A percentile compares a stretch with the other conserved stretches of the same genome.
phyloP scores from a whole-genome alignment of 1,140 invertebrate genomes.

The Leptinotarsa undecemlineata region DNA sequence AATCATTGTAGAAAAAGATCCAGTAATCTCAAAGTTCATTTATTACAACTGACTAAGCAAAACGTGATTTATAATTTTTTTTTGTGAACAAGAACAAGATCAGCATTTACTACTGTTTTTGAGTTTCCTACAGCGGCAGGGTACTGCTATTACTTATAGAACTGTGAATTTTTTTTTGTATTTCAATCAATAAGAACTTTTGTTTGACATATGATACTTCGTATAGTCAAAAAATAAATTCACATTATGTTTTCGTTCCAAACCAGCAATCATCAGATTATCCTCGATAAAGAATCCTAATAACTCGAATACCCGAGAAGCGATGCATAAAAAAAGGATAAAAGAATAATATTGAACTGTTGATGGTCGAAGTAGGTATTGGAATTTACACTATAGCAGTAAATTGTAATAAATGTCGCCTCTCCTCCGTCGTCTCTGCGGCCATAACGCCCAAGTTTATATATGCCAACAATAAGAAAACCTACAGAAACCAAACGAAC shows the following conservation, averaged over 20 bases:
- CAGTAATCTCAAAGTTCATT: too few species aligned
- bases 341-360: slow-evolving; percentile 29
- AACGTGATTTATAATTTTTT: too few species aligned
- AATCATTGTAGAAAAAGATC: too few species aligned
- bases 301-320: slow-evolving; percentile 12
- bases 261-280: slow-evolving; percentile 12
- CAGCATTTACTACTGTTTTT: too few species aligned
- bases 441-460: slow-evolving; percentile 17
- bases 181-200: too few species aligned
- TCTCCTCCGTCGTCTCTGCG: slow-evolving; percentile 13
- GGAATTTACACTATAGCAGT: slow-evolving; percentile 26
- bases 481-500: slow-evolving; percentile 27
- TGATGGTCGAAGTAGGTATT: slow-evolving; percentile 30
- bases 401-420: slow-evolving; percentile 28
- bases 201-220: too few species aligned
- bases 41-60: too few species aligned
- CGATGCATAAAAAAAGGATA: slow-evolving; percentile 11
- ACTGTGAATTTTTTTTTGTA: too few species aligned
- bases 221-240: not conserved
- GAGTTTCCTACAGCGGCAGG: too few species aligned
- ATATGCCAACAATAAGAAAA: slow-evolving; percentile 23
- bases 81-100: too few species aligned
- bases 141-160: too few species aligned
- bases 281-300: slow-evolving; percentile 11
- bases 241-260: not conserved